Conservation (phyloP, 2,797 vertebrate genomes). For the Poecilia velifera region DNA sequence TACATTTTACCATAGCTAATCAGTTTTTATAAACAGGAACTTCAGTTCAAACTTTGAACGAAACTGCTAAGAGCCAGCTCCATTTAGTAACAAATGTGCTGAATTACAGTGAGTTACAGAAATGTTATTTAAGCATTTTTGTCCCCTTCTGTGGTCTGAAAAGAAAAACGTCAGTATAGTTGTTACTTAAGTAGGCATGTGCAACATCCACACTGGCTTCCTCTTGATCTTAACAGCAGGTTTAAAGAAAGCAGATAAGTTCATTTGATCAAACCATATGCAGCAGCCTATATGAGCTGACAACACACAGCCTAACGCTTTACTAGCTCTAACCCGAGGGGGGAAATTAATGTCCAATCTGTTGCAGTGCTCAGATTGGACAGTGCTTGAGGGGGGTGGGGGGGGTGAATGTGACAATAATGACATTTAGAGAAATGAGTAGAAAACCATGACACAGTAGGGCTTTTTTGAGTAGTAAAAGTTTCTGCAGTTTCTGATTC, state of each 20-base stretch:
- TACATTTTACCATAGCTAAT: conserved; percentile 16
- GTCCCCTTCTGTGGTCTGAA: conserved; percentile 14
- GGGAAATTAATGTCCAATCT: conserved; percentile 44
- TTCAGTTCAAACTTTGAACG: not conserved
- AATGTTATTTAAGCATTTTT: not conserved
- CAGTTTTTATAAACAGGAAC: conserved; percentile 6
- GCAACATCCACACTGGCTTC: conserved; percentile 6
- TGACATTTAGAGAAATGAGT: conserved; percentile 15
- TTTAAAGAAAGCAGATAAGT: conserved; percentile 9
- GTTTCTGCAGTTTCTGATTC: conserved; percentile 25
- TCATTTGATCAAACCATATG: conserved; percentile 29
- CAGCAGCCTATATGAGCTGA: conserved; percentile 37
- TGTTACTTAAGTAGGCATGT: conserved; percentile 3
- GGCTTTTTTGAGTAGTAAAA: conserved; percentile 15
- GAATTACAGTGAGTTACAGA: conserved; percentile 10
- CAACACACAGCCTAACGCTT: conserved; percentile 16
- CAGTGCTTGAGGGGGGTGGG: not conserved
- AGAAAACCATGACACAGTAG: conserved; percentile 14
- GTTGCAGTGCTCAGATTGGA: conserved; percentile 7
- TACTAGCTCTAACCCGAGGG: conserved; percentile 29
- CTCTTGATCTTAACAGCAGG: conserved; percentile 1
- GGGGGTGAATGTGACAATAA: conserved; percentile 12
- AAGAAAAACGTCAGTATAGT: conserved; percentile 5
- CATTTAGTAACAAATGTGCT: not conserved
- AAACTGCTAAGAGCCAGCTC: not conserved